Evolutionary conservation across 2,888 invertebrate species (phyloP).

Genomic region (Diarsia dahlii): DNA sequence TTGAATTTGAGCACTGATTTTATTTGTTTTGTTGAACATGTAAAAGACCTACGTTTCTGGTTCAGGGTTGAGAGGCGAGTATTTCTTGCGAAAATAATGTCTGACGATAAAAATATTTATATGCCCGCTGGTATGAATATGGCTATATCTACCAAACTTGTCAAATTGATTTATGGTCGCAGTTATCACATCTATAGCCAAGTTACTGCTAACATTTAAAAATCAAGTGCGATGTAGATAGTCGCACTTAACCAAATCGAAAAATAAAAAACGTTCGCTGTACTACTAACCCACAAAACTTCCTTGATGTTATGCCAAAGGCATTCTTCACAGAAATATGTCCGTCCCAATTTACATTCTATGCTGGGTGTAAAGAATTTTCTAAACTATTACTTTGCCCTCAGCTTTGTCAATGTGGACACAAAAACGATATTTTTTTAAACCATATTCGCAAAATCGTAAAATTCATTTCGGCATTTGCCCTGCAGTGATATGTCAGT

Average conservation of each 20-base stretch:
- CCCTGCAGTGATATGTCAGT: too few species aligned
- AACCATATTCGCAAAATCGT: not conserved
- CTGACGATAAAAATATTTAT: not conserved
- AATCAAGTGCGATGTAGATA: constrained; percentile 22
- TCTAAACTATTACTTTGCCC: not conserved
- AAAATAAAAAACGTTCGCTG: not conserved
- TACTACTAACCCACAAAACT: constrained; percentile 32
- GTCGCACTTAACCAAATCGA: constrained; percentile 29
- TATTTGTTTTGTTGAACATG: not conserved
- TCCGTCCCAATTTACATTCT: not conserved
- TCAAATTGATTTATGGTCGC: constrained; percentile 1
- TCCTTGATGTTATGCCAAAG: constrained; percentile 45
- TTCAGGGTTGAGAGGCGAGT: not conserved
- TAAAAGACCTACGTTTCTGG: not conserved
- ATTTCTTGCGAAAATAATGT: not conserved
- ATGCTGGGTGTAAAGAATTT: not conserved
- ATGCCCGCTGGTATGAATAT: not conserved
- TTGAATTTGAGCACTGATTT: not conserved
- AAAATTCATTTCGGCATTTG: not conserved
- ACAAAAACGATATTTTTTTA: not conserved
- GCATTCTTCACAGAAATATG: not conserved
- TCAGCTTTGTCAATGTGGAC: not conserved
- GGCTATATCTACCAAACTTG: not conserved
- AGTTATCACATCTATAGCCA: not conserved
- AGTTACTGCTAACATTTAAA: not conserved